These are phyloP conservation scores for Lethenteron reissneri DNA, from an alignment of 2,113 vertebrate species.

Conservation along the genomic window DNA sequence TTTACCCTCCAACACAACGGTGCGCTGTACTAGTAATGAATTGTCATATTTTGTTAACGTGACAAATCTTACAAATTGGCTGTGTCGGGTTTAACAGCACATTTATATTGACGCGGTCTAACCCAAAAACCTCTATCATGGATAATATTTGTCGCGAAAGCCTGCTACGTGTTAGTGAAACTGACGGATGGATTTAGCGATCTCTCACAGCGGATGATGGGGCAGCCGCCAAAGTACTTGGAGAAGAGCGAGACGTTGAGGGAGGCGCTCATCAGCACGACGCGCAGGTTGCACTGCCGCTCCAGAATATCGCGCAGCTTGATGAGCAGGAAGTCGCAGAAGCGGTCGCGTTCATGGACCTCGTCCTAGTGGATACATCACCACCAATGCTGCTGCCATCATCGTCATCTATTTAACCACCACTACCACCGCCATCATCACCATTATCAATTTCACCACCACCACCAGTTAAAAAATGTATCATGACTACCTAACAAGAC, in stretches of 20 bases:
- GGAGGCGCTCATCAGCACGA: conserved; percentile 73
- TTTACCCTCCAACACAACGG: too few species aligned
- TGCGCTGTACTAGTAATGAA: background rate
- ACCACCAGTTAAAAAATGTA: too few species aligned
- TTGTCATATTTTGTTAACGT: background rate
- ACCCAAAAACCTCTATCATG: too few species aligned
- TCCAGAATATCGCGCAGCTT: conserved; percentile 59
- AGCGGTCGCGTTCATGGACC: conserved; percentile 74
- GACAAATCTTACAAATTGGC: background rate
- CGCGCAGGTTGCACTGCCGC: conserved; percentile 37
- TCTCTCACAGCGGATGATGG: conserved; percentile 59
- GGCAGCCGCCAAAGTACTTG: conserved; percentile 64
- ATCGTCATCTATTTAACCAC: too few species aligned
- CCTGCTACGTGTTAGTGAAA: background rate
- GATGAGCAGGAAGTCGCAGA: conserved; percentile 77
- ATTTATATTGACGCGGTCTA: background rate
- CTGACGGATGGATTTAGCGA: conserved; percentile 1
- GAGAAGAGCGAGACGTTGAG: conserved; percentile 57
- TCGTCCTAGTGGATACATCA: conserved; percentile 39
- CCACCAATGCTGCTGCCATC: too few species aligned
- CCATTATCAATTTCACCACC: too few species aligned
- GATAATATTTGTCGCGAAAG: too few species aligned
- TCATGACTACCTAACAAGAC: too few species aligned
- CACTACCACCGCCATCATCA: too few species aligned
- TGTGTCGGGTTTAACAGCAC: background rate